Percentiles rank a stretch among this genome's conserved stretches.
Evolutionary conservation across 64 coral and sea anemone species (phyloP).

Genomic region (Pachyseris speciosa): DNA sequence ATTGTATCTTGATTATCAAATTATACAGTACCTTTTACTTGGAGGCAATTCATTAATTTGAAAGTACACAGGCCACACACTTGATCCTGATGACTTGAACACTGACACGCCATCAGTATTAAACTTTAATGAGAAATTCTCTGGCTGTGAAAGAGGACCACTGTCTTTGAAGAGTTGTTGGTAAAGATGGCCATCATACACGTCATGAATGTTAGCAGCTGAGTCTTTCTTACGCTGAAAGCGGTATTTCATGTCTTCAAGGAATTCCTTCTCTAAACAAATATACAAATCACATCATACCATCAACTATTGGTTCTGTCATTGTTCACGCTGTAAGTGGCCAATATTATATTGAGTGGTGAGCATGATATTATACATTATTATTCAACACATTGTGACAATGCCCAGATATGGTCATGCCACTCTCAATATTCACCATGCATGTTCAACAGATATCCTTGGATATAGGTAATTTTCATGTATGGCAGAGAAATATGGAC

Average conservation of each 20-base stretch:
- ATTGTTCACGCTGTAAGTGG: too few relatives aligned
- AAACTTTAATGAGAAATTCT: constrained; percentile 51
- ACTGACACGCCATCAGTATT: constrained; percentile 58
- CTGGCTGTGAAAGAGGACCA: constrained; percentile 48
- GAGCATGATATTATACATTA: too few relatives aligned
- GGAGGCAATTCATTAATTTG: constrained; percentile 45
- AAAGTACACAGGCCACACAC: constrained; percentile 26
- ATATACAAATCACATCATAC: too few relatives aligned
- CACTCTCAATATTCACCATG: too few relatives aligned
- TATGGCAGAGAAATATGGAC: too few relatives aligned
- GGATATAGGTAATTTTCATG: too few relatives aligned
- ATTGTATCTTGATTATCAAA: neutral
- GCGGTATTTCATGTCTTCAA: neutral
- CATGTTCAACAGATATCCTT: too few relatives aligned
- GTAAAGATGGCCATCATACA: constrained; percentile 40
- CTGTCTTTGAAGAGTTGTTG: neutral
- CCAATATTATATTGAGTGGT: too few relatives aligned
- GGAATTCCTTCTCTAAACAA: neutral
- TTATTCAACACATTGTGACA: too few relatives aligned
- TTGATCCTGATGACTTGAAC: constrained; percentile 36
- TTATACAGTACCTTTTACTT: constrained; percentile 39
- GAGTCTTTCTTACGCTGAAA: neutral
- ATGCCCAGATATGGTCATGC: too few relatives aligned
- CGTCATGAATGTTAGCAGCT: constrained; percentile 6
- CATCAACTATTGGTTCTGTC: too few relatives aligned